Evolutionary conservation across 1,140 invertebrate species (phyloP).

Genomic region (Onthophagus taurus): DNA sequence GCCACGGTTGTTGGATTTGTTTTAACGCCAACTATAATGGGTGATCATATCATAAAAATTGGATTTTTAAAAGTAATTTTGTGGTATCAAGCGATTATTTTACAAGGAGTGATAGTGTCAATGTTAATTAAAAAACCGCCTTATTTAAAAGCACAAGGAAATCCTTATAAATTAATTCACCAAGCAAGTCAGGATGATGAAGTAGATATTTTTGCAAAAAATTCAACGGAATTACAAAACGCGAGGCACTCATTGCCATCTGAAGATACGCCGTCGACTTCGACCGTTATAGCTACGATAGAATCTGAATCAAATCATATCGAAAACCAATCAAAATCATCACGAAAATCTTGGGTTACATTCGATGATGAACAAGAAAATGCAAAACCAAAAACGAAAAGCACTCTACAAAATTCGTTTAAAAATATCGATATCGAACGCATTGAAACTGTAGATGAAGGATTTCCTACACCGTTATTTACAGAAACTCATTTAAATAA

Average conservation of each 20-base stretch:
- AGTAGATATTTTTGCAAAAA: slow-evolving; percentile 31
- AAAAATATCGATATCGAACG: slow-evolving; percentile 11
- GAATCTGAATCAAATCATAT: slow-evolving; percentile 3
- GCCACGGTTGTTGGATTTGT: slow-evolving; percentile 26
- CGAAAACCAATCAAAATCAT: neutral
- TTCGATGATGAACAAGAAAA: slow-evolving; percentile 18
- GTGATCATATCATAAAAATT: slow-evolving; percentile 23
- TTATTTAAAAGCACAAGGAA: slow-evolving; percentile 28
- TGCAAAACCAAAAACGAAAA: neutral
- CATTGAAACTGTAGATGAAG: slow-evolving; percentile 13
- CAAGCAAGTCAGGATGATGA: slow-evolving; percentile 28
- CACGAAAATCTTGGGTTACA: slow-evolving; percentile 21
- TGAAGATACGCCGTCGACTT: too few species aligned
- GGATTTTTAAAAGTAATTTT: slow-evolving; percentile 25
- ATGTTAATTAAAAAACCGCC: slow-evolving; percentile 29
- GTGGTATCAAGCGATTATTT: slow-evolving; percentile 32
- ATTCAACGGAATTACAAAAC: slow-evolving; percentile 26
- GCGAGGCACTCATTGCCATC: too few species aligned
- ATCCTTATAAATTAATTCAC: slow-evolving; percentile 24
- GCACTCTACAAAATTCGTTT: slow-evolving; percentile 8
- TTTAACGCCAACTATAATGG: slow-evolving; percentile 23
- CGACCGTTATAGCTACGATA: slow-evolving; percentile 9
- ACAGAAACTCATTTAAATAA: slow-evolving; percentile 28
- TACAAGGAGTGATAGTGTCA: slow-evolving; percentile 27
- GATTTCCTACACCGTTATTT: slow-evolving; percentile 25